Evolutionary conservation across 2,113 vertebrate genomes (phyloP).

Genomic region (Calyptomena viridis): DNA sequence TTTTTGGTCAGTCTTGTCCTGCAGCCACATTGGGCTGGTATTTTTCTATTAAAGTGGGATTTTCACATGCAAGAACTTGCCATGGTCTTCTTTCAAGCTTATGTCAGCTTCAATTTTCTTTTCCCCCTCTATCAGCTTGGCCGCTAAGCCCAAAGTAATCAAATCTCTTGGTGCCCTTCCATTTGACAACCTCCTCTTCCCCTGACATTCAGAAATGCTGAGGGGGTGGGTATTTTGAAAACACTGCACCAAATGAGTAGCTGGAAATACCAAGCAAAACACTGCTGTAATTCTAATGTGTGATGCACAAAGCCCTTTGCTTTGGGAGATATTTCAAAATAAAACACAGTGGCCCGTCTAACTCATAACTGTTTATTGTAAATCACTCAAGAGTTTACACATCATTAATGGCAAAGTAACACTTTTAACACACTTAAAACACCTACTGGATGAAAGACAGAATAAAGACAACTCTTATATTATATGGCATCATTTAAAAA

Average conservation of each 20-base stretch:
- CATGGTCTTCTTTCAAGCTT: not conserved
- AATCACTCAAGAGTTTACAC: slow-evolving; percentile 67
- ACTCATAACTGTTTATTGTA: slow-evolving; percentile 71
- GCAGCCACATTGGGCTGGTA: not conserved
- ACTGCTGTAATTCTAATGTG: not conserved
- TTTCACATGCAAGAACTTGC: not conserved
- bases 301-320: not conserved
- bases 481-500: slow-evolving; percentile 44
- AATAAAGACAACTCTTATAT: slow-evolving; percentile 52
- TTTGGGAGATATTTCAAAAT: not conserved
- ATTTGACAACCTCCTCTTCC: not conserved
- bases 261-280: not conserved
- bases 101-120: not conserved
- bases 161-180: not conserved
- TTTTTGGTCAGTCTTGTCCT: not conserved
- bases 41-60: not conserved
- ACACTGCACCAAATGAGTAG: not conserved
- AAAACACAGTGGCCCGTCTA: not conserved
- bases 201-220: not conserved
- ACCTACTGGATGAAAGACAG: slow-evolving; percentile 65
- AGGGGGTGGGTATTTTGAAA: not conserved
- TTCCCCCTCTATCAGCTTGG: not conserved
- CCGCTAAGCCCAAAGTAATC: not conserved
- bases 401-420: slow-evolving; percentile 70
- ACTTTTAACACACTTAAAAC: slow-evolving; percentile 60